These are phyloP conservation scores for Pinctada fucata DNA, from an alignment of 2,888 invertebrate genomes.

Conservation along the genomic window DNA sequence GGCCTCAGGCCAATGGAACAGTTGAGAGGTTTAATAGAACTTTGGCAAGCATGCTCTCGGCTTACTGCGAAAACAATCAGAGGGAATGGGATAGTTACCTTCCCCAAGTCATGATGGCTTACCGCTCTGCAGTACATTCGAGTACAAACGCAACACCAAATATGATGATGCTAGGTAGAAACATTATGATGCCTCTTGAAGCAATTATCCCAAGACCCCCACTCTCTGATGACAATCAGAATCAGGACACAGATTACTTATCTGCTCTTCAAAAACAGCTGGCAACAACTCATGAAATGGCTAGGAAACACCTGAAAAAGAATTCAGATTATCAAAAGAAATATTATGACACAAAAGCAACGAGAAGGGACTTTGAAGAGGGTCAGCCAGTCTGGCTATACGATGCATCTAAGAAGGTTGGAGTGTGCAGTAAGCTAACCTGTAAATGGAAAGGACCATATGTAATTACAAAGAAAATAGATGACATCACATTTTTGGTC, in stretches of 20 bases:
- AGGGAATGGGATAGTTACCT: constrained; percentile 9
- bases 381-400: constrained; percentile 43
- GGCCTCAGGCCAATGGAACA: constrained; percentile 16
- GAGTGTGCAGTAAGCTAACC: constrained; percentile 39
- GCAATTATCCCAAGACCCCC: neutral
- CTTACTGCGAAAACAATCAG: too few species aligned
- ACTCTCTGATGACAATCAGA: neutral
- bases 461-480: constrained; percentile 31
- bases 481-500: constrained; percentile 37
- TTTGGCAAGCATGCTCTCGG: constrained; percentile 2
- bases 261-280: neutral
- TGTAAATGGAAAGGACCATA: constrained; percentile 44
- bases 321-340: too few species aligned
- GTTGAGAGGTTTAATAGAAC: constrained; percentile 9
- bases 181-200: constrained; percentile 9
- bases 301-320: too few species aligned
- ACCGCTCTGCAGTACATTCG: neutral
- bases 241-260: neutral
- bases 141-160: constrained; percentile 9
- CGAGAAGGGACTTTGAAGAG: constrained; percentile 6
- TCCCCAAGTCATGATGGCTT: constrained; percentile 17
- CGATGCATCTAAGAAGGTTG: constrained; percentile 26
- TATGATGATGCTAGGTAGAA: constrained; percentile 20
- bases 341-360: constrained; percentile 30
- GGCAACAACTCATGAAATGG: too few species aligned